phyloP scores from a whole-genome alignment of 2,888 invertebrate genomes.

The Hyles lineata region DNA sequence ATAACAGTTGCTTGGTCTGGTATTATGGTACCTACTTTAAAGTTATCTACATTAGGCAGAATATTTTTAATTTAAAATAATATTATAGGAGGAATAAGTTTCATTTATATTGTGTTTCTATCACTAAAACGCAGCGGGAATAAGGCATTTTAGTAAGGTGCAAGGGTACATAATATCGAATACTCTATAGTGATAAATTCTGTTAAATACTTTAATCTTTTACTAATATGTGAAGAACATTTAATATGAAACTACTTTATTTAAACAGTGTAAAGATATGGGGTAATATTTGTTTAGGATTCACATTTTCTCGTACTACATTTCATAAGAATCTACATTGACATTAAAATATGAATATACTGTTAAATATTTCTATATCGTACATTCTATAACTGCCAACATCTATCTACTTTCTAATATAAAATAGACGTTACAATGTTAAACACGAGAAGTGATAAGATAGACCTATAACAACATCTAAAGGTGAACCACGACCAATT shows the following conservation, averaged over 20 bases:
- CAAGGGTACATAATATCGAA: constrained; percentile 47
- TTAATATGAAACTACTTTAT: constrained; percentile 35
- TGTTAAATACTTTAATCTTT: constrained; percentile 33
- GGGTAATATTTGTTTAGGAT: constrained; percentile 37
- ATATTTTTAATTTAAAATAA: background rate
- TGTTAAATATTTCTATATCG: constrained; percentile 45
- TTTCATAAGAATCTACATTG: constrained; percentile 70
- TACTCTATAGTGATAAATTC: constrained; percentile 21
- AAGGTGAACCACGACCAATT: constrained; percentile 62
- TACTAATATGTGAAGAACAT: constrained; percentile 38
- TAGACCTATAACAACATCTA: constrained; percentile 18
- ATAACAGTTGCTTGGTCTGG: background rate
- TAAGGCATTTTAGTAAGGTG: constrained; percentile 50
- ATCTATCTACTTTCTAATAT: constrained; percentile 69
- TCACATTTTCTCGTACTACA: constrained; percentile 39
- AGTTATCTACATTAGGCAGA: background rate
- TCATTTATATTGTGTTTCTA: background rate
- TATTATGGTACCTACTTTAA: background rate
- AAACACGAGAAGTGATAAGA: constrained; percentile 23
- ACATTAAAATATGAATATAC: constrained; percentile 56
- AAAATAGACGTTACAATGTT: constrained; percentile 57
- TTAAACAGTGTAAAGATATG: constrained; percentile 43
- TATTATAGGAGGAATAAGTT: background rate
- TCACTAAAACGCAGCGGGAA: constrained; percentile 34
- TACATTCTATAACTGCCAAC: constrained; percentile 66